These are phyloP conservation scores for Calcarius lapponicus DNA, from an alignment of 2,797 vertebrate genomes.

Conservation along the genomic window DNA sequence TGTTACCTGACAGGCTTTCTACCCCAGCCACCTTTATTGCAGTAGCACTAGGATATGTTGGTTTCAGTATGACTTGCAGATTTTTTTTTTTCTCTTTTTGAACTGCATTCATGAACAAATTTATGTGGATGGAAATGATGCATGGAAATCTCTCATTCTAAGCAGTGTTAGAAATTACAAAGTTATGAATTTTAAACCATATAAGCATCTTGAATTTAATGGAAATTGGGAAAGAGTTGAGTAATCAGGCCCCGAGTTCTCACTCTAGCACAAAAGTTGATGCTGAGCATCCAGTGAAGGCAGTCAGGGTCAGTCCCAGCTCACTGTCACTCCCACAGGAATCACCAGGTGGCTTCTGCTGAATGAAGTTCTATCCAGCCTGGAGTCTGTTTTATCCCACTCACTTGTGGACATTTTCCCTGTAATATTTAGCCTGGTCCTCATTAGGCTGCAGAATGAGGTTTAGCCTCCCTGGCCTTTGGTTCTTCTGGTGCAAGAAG, in stretches of 20 bases:
- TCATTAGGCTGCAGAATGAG: background rate
- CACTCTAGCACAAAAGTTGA: background rate
- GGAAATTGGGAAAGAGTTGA: background rate
- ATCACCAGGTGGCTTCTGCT: background rate
- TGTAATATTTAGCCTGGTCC: background rate
- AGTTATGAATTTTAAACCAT: background rate
- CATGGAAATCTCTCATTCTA: background rate
- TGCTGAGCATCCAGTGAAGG: background rate
- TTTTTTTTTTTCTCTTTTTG: background rate
- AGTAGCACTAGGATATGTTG: background rate
- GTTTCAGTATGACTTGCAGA: background rate
- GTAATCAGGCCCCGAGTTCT: background rate
- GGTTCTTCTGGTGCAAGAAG: background rate
- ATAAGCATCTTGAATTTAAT: background rate
- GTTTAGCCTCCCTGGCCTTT: background rate
- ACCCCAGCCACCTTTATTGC: background rate
- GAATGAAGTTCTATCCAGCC: background rate
- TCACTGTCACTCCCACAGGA: background rate
- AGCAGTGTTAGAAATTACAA: background rate
- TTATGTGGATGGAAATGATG: background rate
- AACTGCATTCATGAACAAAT: background rate
- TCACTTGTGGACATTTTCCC: background rate
- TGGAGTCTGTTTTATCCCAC: background rate
- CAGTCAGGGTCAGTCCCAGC: background rate
- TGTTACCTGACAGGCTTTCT: background rate